Base-by-base conservation (phyloP, 2,888 invertebrate genomes). In the Lymantria dispar region DNA sequence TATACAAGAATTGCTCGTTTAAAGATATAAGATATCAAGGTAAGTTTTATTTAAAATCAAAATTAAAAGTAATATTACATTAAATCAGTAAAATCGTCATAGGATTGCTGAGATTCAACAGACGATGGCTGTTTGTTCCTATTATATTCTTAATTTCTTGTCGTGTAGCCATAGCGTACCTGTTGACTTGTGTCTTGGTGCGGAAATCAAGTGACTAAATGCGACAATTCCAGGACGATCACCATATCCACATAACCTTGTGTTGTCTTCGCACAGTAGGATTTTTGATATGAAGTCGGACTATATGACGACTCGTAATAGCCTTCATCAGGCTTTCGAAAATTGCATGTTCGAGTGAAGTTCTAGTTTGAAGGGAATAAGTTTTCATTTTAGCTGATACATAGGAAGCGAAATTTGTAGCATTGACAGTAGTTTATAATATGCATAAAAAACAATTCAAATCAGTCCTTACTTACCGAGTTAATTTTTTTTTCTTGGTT, bases 311-410 rank as follows among this genome's bases (percentile, higher is more conserved):
- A 30, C 57, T 49, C 43, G 41, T 55, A 52, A 50, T 52, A 52
- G 52, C 56, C 42, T 53, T 53, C 56, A 56, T 56, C 29, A 56
- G 37, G 29, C 52, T 53, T 56, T 56, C 55, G 47, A 55, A 55
- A 43, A 55, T 55, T 55, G 30, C 55, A 52, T 55, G 55, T 49
- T 55, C 47, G 31, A 52, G 47, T 14, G 46, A 39, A 33, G 41
- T 50, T 43, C 36, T 50, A 13, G 46, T 50, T 50, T 50, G 50
- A 50, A 41, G 42, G 36, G 50, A 48, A 57, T 57, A 57, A 49
- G 33, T 57, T 43, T 41, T 46, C 52, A 56, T 52, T 50, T 56
- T 56, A 43, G 55, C 14, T 15, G 40, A 14, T 15, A 41, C 14
- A 41, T 15, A 41, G 15, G 14, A 14, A 14, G 40, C 15, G 15